phyloP scores from a whole-genome alignment of 2,888 invertebrate genomes.

The Incurvaria masculella region DNA sequence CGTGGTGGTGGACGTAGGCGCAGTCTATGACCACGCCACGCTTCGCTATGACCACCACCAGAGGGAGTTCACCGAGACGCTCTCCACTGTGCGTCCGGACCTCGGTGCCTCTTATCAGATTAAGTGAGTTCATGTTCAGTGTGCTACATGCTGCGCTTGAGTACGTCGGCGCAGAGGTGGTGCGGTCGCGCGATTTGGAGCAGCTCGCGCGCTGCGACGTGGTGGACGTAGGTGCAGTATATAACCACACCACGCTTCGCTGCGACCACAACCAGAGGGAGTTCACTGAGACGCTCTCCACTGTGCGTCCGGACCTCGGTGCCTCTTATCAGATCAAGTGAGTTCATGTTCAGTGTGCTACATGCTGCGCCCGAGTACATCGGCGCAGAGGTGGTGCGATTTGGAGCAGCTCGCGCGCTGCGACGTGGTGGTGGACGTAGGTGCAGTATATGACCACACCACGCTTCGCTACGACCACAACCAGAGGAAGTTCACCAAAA shows the following conservation, averaged over 20 bases:
- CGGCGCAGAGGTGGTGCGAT: slow-evolving; percentile 73
- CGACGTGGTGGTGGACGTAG: slow-evolving; percentile 96
- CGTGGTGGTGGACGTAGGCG: slow-evolving; percentile 95
- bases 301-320: slow-evolving; percentile 59
- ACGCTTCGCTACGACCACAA: slow-evolving; percentile 90
- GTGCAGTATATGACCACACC: slow-evolving; percentile 75
- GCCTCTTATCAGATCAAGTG: slow-evolving; percentile 59
- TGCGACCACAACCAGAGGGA: slow-evolving; percentile 95
- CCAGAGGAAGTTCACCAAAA: slow-evolving; percentile 72
- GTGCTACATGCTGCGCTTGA: slow-evolving; percentile 86
- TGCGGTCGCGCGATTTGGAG: slow-evolving; percentile 61
- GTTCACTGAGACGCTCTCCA: slow-evolving; percentile 66
- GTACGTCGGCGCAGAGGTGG: slow-evolving; percentile 76
- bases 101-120: slow-evolving; percentile 58
- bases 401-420: slow-evolving; percentile 66
- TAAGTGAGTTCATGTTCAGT: no score
- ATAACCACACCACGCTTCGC: slow-evolving; percentile 68
- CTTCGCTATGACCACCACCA: slow-evolving; percentile 96
- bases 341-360: no score
- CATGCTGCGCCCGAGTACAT: slow-evolving; percentile 81
- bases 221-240: slow-evolving; percentile 90
- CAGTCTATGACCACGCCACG: slow-evolving; percentile 70
- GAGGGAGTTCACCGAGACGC: slow-evolving; percentile 65
- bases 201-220: slow-evolving; percentile 83
- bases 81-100: slow-evolving; percentile 63